Base-by-base conservation (phyloP, 2,888 invertebrate genomes). In the Eupelmus urozonus region DNA sequence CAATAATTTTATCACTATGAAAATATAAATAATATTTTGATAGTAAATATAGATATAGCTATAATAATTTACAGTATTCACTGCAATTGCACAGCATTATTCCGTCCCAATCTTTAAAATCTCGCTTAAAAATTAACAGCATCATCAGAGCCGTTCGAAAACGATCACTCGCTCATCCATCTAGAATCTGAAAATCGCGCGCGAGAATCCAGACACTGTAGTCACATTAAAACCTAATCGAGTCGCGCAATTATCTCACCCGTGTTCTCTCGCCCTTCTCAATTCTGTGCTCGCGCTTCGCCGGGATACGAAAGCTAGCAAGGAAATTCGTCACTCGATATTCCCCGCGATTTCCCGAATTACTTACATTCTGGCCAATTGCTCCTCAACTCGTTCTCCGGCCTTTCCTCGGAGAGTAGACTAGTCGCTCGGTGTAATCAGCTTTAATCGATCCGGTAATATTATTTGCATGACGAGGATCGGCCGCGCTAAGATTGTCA, bases 371-470 rank as follows among this genome's bases (percentile, higher is more conserved):
- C 40, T 55, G 20, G 20, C 18, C 23, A 27, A 66, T 74, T 59
- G 57, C 65, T 55, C 63, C n/a, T 16, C 45, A 13, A 7, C 16
- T 20, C 23, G 5, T 40, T 53, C 27, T 49, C 51, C 29, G 9
- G 34, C 9, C 34, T 34, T 34, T 34, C 9, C 34, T 34, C 34
- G 3, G 34, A 20, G 5, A 51, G n/a, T 2, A 5, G 65, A 72
- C 34, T 49, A 27, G 42, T 29, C 51, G 23, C 20, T 29, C 51
- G 23, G 16, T 3, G 29, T 62, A 45, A 76, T 69, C 76, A 63
- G 40, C 62, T 62, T 69, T 76, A 76, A 76, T 76, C 62, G 34
- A 66, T 49, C 51, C 59, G 57, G 51, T 66, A 74, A 74, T 34
- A 65, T 59, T 67, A 59, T 74, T 74, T 66, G 57, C 74, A 66